A percentile compares a stretch with the other conserved stretches of the same genome.
Conservation (phyloP, 2,797 vertebrate genomes). For the Epinephelus coioides region DNA sequence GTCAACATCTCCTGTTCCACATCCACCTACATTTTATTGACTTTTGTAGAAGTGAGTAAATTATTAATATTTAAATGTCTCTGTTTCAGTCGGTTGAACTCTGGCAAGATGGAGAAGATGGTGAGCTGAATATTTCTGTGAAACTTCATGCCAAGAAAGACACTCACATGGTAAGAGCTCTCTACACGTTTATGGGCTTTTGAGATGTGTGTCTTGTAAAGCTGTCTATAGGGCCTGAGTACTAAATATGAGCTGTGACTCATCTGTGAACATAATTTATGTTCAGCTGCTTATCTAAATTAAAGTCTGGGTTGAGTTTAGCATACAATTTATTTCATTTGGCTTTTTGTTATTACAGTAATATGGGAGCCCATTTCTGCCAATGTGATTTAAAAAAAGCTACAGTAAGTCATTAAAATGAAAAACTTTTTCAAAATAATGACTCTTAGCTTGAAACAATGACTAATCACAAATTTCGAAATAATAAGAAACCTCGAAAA, state of each 20-base stretch:
- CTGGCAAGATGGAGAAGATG: conserved; percentile 90
- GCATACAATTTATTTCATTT: background rate
- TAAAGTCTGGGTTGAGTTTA: background rate
- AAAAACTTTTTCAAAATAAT: too few relatives aligned
- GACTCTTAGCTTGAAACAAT: too few relatives aligned
- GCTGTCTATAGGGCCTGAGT: too few relatives aligned
- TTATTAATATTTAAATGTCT: conserved; percentile 17
- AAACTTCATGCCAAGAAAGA: conserved; percentile 90
- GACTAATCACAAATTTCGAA: too few relatives aligned
- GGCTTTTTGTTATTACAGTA: background rate
- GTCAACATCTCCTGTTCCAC: too few relatives aligned
- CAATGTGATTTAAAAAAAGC: too few relatives aligned
- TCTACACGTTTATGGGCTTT: background rate
- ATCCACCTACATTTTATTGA: too few relatives aligned
- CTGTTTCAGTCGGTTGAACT: conserved; percentile 85
- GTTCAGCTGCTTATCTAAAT: background rate
- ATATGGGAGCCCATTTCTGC: too few relatives aligned
- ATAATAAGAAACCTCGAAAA: too few relatives aligned
- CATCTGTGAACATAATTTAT: background rate
- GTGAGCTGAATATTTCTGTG: conserved; percentile 90
- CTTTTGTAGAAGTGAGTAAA: background rate
- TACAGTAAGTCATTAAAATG: too few relatives aligned
- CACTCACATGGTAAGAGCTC: conserved; percentile 89
- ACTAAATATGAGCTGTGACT: too few relatives aligned
- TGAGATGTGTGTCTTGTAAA: background rate